Base-by-base conservation (phyloP, 2,888 invertebrate species). In the Poecilus cupreus region DNA sequence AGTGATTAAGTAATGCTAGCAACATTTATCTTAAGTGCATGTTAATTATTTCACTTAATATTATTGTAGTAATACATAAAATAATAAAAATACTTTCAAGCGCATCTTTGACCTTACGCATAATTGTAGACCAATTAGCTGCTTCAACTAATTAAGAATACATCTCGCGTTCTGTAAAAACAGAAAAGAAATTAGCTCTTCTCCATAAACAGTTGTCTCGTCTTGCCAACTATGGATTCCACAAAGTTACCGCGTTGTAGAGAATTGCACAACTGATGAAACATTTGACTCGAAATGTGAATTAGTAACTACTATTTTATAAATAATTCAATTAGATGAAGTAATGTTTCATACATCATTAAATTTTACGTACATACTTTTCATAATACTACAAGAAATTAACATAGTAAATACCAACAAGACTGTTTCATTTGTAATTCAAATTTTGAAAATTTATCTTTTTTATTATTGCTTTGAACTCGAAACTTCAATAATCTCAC, bases 121-220 rank as follows among this genome's bases (percentile, higher is more conserved):
- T 74, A 74, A 74, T 49, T 22, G 32, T 26, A 16, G 46, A 26
- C 51, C 75, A 75, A 75, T 75, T 75, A 75, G 51, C 49, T 22
- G 75, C n/a, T 37, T 46, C 11, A 16, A 51, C 51, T 75, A 75
- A 75, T 75, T 75, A 75, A 51, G 26, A 26, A 51, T 26, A 75
- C 51, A 51, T 51, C 22, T 60, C 26, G 22, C n/a, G 60, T 22
- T 24, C 16, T 49, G 26, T 32, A 75, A 46, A 49, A 49, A 75
- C 74, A 51, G n/a, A 49, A 26, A 75, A 74, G 49, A 32, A 75
- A 75, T 75, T 75, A 46, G 32, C 13, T 43, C n/a, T 46, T 22
- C 4, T 22, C 72, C 72, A 72, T 43, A 72, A 26, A 72, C 2
- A 72, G 43, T 43, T 18, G 11, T 4, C 5, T 43, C n/a, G 43